Percentiles rank a stretch among this genome's conserved stretches.
phyloP scores from a whole-genome alignment of 2,797 vertebrate genomes.

The Muraenolepis orangiensis region DNA sequence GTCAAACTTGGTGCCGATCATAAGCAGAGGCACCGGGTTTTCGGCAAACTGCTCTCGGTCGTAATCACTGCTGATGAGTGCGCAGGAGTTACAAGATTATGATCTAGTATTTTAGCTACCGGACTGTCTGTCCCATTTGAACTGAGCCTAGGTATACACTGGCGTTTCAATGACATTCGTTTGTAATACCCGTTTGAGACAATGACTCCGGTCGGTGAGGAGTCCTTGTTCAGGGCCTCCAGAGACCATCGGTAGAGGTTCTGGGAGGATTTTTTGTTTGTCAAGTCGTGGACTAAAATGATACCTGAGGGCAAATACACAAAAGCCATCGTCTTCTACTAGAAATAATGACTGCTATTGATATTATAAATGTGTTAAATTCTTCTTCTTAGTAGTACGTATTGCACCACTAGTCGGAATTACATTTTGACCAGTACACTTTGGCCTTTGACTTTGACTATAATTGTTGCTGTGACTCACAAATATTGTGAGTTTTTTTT shows the following conservation, averaged over 20 bases:
- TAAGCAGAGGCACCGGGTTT: slow-evolving; percentile 89
- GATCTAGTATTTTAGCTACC: not conserved
- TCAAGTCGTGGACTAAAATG: slow-evolving; percentile 96
- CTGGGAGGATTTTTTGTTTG: slow-evolving; percentile 98
- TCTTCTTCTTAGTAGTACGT: not conserved
- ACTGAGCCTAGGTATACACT: not conserved
- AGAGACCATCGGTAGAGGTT: slow-evolving; percentile 95
- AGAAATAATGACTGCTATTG: not conserved
- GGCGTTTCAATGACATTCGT: too few species aligned
- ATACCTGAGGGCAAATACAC: slow-evolving; percentile 78
- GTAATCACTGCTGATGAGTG: slow-evolving; percentile 78
- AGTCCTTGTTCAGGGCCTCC: slow-evolving; percentile 91
- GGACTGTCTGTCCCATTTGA: not conserved
- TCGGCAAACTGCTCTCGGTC: slow-evolving; percentile 95
- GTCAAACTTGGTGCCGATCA: slow-evolving; percentile 97
- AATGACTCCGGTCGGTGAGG: slow-evolving; percentile 88
- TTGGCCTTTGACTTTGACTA: too few species aligned
- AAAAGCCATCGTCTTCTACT: not conserved
- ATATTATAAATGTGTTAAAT: not conserved
- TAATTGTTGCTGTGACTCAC: fast-evolving
- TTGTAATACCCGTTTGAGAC: slow-evolving; percentile 90
- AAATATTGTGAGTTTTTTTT: not conserved
- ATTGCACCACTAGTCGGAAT: not conserved
- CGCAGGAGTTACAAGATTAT: not conserved
- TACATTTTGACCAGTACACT: not conserved